Base-by-base conservation (phyloP, 1,140 invertebrate genomes). In the Bombus huntii region DNA sequence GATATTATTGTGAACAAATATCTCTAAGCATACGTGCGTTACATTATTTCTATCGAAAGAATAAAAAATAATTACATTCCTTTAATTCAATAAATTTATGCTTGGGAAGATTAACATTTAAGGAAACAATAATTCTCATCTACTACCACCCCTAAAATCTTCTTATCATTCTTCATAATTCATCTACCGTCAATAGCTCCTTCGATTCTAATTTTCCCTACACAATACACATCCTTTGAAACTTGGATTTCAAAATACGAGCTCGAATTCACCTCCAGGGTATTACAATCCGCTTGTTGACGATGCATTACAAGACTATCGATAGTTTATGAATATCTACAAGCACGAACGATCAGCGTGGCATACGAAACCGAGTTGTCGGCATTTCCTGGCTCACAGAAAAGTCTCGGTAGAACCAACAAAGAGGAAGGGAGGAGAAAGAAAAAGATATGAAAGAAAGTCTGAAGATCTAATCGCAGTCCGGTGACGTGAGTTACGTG, bases 401-500 rank as follows among this genome's bases (percentile, higher is more conserved):
- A 74, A 79, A 39, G 57, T 78, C 42, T 22, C 42, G 5, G 39
- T 1, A 22, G 9, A 37, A 34, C 12, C 37, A n/a, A 22, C 9
- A 28, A n/a, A 1, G 3, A 53, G 42, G 57, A 44, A 74, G 57
- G 15, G 12, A 31, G 4, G 37, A 81, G 74, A 59, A 37, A 66
- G 70, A 22, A 57, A 70, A 79, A 88, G 83, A 86, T 84, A 71
- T 81, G 88, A 91, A 86, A 79, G 85, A 86, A 79, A 65, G 28
- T 34, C 75, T 65, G 83, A 85, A 92, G 92, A 93, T 93, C 90
- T 91, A 92, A 93, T 93, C 92, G 85, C 71, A 59, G 74, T 44
- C 42, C 47, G 89, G 86, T 89, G 90, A 92, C 93, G 90, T 92
- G 91, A 93, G 90, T 91, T 91, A 93, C 90, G 88, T 92, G 88